phyloP scores from a whole-genome alignment of 2,113 vertebrate species.

The Gnathonemus echidnorhynchus region DNA sequence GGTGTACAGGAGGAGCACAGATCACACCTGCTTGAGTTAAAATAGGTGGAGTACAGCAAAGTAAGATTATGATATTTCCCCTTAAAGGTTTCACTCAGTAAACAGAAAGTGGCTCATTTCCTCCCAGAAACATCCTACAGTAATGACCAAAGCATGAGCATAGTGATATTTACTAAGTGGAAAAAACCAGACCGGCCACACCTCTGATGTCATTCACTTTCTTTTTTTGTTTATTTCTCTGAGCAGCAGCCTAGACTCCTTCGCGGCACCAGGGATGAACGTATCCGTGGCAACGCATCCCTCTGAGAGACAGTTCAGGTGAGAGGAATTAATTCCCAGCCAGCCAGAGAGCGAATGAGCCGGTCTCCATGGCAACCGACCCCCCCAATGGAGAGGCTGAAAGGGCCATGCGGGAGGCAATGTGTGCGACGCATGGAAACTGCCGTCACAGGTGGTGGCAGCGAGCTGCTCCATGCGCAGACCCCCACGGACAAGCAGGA shows the following conservation, averaged over 20 bases:
- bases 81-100: background rate
- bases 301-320: background rate
- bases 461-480: background rate
- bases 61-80: background rate
- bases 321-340: constrained; percentile 4
- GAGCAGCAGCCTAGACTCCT: background rate
- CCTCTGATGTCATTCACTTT: background rate
- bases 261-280: background rate
- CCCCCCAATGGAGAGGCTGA: background rate
- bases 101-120: background rate
- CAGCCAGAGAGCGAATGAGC: background rate
- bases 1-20: background rate
- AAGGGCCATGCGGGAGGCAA: background rate
- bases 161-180: background rate
- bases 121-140: background rate
- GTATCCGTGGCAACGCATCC: background rate
- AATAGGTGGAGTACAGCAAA: background rate
- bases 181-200: background rate
- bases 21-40: background rate
- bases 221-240: constrained; percentile 9
- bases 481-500: background rate
- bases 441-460: background rate
- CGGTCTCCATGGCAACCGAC: background rate
- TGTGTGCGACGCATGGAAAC: background rate
- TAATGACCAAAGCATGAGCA: background rate